A percentile compares a stretch with the other conserved stretches of the same genome.
Conservation (phyloP, 1,140 invertebrate genomes). For the Piezodorus guildinii region DNA sequence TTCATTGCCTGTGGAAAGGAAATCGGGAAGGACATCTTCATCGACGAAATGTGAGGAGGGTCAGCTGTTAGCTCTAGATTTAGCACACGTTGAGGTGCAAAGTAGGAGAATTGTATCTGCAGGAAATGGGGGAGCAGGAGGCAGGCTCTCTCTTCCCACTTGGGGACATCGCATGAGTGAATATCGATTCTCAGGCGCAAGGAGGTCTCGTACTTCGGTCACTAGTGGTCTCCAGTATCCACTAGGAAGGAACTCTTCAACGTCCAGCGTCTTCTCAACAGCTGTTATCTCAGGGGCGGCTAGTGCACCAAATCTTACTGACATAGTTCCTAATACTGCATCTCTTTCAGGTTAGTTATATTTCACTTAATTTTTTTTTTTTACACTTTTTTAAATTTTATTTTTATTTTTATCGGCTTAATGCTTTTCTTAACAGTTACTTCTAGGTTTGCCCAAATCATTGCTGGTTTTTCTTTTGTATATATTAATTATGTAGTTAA, state of each 20-base stretch:
- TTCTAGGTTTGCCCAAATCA: too few relatives aligned
- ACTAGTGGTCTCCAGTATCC: conserved; percentile 16
- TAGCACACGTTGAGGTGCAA: conserved; percentile 15
- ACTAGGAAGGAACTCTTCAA: conserved; percentile 39
- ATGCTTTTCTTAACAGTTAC: too few relatives aligned
- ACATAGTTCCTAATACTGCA: conserved; percentile 62
- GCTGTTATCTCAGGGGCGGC: conserved; percentile 87
- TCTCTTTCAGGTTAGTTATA: conserved; percentile 51
- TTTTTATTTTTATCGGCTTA: too few relatives aligned
- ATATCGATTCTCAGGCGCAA: conserved; percentile 78
- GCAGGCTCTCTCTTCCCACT: conserved; percentile 2
- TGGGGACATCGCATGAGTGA: conserved; percentile 51
- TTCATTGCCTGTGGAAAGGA: neutral
- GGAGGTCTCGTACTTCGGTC: conserved; percentile 38
- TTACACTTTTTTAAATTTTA: neutral
- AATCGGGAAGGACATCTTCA: neutral
- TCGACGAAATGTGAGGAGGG: neutral
- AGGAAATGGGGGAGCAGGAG: neutral
- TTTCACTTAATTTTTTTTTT: neutral
- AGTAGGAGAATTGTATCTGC: neutral
- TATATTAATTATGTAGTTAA: too few relatives aligned
- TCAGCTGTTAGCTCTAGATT: conserved; percentile 15
- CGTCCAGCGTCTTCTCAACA: conserved; percentile 78
- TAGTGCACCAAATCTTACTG: conserved; percentile 77
- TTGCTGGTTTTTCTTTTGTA: too few relatives aligned